A percentile compares a stretch with the other conserved stretches of the same genome.
These are phyloP conservation scores for Acridotheres tristis DNA, from an alignment of 2,797 vertebrate species.

Conservation along the genomic window DNA sequence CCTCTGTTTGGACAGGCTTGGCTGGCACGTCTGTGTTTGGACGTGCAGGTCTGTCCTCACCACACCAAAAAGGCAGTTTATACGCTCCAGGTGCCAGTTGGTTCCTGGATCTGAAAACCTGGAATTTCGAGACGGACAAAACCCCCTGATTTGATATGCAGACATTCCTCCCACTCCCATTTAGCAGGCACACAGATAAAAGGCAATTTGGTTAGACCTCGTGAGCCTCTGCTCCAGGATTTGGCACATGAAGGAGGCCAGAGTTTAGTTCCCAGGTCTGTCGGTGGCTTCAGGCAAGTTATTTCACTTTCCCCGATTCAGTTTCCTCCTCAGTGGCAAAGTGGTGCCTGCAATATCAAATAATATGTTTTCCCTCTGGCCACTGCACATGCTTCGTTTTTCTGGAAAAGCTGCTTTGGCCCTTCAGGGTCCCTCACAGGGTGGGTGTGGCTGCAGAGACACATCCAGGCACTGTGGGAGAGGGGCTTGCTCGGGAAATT, in stretches of 20 bases:
- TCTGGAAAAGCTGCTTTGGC: background rate
- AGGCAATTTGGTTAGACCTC: constrained; percentile 37
- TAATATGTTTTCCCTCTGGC: background rate
- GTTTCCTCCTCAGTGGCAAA: constrained; percentile 7
- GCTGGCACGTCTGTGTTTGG: background rate
- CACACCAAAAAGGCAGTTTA: background rate
- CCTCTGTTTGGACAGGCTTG: background rate
- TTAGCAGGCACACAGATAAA: constrained; percentile 21
- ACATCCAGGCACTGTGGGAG: background rate
- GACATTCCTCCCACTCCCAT: constrained; percentile 16
- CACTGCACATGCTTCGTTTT: accelerated
- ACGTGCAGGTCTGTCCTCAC: background rate
- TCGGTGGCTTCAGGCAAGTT: background rate
- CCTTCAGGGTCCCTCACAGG: background rate
- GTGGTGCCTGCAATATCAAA: background rate
- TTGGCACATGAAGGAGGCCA: constrained; percentile 30
- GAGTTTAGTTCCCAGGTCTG: constrained; percentile 34
- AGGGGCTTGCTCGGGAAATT: background rate
- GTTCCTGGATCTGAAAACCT: constrained; percentile 36
- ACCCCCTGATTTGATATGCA: constrained; percentile 34
- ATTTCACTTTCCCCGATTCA: background rate
- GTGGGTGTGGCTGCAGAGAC: background rate
- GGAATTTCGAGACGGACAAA: constrained; percentile 23
- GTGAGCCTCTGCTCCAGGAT: constrained; percentile 27
- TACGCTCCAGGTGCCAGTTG: background rate